phyloP scores from a whole-genome alignment of 2,797 vertebrate genomes.

The Xenops minutus region DNA sequence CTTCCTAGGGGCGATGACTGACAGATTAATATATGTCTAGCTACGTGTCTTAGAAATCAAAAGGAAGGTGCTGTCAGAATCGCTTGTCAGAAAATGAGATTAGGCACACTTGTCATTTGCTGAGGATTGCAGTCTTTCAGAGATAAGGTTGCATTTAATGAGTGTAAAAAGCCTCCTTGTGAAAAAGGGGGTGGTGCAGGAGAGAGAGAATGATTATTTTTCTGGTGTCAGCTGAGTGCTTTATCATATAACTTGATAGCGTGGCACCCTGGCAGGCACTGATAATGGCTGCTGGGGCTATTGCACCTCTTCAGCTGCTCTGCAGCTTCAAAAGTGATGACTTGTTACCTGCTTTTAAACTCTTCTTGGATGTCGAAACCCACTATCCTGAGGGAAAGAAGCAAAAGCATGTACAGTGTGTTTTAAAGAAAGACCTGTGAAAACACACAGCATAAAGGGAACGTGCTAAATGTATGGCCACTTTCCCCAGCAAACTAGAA shows the following conservation, averaged over 20 bases:
- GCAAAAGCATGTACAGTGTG: slow-evolving; percentile 42
- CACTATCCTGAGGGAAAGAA: slow-evolving; percentile 62
- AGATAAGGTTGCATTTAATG: slow-evolving; percentile 95
- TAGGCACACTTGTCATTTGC: slow-evolving; percentile 92
- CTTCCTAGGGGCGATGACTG: slow-evolving; percentile 85
- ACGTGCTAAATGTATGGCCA: slow-evolving; percentile 52
- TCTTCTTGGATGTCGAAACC: slow-evolving; percentile 67
- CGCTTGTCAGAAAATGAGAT: slow-evolving; percentile 93
- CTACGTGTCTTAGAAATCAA: slow-evolving; percentile 91
- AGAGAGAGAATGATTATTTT: slow-evolving; percentile 72
- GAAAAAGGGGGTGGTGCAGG: slow-evolving; percentile 71
- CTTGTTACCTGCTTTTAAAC: slow-evolving; percentile 71
- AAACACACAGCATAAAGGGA: slow-evolving; percentile 56
- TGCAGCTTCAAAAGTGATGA: slow-evolving; percentile 63
- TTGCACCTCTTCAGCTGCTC: slow-evolving; percentile 51
- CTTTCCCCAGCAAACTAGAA: slow-evolving; percentile 57
- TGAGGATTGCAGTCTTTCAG: slow-evolving; percentile 85
- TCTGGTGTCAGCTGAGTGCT: slow-evolving; percentile 77
- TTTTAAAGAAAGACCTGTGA: slow-evolving; percentile 69
- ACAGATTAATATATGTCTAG: slow-evolving; percentile 98
- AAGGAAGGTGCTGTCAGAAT: slow-evolving; percentile 94
- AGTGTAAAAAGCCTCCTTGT: slow-evolving; percentile 83
- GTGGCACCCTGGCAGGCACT: slow-evolving; percentile 72
- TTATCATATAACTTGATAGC: slow-evolving; percentile 71
- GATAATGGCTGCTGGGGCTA: slow-evolving; percentile 72